A percentile compares a stretch with the other conserved stretches of the same genome.
These are phyloP conservation scores for Romanogobio albipinnatus DNA, from an alignment of 2,113 vertebrate genomes.

Conservation along the genomic window DNA sequence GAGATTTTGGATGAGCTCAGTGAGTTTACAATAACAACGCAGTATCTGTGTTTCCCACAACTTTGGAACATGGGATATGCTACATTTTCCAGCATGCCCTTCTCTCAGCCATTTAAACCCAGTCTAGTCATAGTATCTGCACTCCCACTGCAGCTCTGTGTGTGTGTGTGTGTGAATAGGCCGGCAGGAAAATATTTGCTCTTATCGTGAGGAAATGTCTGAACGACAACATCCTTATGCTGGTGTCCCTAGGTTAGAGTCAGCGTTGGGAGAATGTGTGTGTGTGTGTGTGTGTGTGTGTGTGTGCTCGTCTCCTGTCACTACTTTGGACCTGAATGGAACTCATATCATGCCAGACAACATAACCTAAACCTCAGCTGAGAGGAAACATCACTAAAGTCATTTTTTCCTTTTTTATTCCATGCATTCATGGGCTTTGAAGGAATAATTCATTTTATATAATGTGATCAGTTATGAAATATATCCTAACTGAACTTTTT, in stretches of 20 bases:
- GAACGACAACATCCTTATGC: constrained; percentile 75
- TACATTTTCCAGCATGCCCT: constrained; percentile 27
- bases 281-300: constrained; percentile 5
- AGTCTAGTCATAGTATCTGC: constrained; percentile 52
- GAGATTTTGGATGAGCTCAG: constrained; percentile 41
- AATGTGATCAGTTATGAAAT: neutral
- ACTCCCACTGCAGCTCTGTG: constrained; percentile 38
- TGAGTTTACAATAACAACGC: constrained; percentile 29
- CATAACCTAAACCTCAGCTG: neutral
- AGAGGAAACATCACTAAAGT: neutral
- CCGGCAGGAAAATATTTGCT: constrained; percentile 69
- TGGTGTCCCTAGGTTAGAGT: constrained; percentile 51
- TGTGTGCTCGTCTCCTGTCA: neutral
- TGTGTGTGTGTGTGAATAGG: constrained; percentile 56
- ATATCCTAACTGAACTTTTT: constrained; percentile 29
- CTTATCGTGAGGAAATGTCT: constrained; percentile 80
- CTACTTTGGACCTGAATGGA: neutral
- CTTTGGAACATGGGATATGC: constrained; percentile 23
- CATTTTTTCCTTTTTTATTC: neutral
- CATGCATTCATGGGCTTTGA: neutral
- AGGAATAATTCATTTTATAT: neutral
- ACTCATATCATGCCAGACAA: neutral
- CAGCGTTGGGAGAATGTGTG: constrained; percentile 4
- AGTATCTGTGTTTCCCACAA: constrained; percentile 50
- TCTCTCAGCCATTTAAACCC: constrained; percentile 58